Evolutionary conservation across 2,888 invertebrate species (phyloP).

Genomic region (Laothoe populi): DNA sequence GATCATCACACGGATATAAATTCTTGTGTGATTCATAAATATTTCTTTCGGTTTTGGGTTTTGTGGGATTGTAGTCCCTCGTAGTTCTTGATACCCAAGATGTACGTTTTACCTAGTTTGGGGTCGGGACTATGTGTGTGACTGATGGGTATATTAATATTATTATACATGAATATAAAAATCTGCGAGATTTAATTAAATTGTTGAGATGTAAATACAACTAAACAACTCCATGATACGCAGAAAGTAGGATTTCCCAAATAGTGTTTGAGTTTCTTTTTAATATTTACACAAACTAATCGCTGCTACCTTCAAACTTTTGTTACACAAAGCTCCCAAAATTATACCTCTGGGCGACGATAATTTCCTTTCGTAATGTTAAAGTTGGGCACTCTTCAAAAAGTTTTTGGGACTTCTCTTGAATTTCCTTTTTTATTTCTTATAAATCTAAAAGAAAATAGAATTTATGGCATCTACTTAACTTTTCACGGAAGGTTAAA

Average conservation of each 20-base stretch:
- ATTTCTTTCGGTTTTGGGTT: too few species aligned
- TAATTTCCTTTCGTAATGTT: constrained; percentile 73
- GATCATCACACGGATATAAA: too few species aligned
- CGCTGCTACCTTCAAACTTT: constrained; percentile 30
- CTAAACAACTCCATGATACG: background rate
- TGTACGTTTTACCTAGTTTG: too few species aligned
- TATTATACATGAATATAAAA: too few species aligned
- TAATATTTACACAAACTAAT: constrained; percentile 43
- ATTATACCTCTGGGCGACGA: constrained; percentile 66
- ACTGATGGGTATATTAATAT: too few species aligned
- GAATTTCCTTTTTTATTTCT: constrained; percentile 61
- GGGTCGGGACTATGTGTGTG: too few species aligned
- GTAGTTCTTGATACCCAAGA: too few species aligned
- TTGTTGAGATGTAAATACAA: background rate
- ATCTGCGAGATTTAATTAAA: too few species aligned
- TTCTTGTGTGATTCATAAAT: too few species aligned
- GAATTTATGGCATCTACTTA: constrained; percentile 58
- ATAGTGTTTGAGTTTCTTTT: constrained; percentile 24
- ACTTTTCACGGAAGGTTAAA: constrained; percentile 48
- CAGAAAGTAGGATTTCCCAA: background rate
- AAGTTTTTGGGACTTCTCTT: constrained; percentile 56
- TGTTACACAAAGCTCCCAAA: constrained; percentile 57
- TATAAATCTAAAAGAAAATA: constrained; percentile 62
- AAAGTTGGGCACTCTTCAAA: constrained; percentile 64
- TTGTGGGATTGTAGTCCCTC: too few species aligned